Evolutionary conservation across 1,140 invertebrate species (phyloP), one percentile per base, ranked within the genome.

Genomic region (Dufourea novaeangliae): DNA sequence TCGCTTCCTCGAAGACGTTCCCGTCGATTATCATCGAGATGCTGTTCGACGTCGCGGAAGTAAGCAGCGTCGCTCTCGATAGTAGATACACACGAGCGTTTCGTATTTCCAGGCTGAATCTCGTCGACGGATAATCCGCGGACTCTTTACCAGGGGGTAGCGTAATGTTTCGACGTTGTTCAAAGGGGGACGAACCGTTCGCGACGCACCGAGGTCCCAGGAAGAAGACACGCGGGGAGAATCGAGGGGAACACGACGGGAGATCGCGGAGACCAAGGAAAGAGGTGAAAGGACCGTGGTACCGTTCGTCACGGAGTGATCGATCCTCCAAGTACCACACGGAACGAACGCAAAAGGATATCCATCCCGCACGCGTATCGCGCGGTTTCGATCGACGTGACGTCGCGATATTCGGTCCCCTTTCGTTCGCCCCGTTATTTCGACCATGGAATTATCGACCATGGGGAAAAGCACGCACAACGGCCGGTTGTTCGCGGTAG

Each of bases 51-150:
- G n/a, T n/a, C n/a, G n/a, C n/a, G n/a, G n/a, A n/a, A n/a, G n/a
- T n/a, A n/a, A n/a, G n/a, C n/a, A n/a, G n/a, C n/a, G n/a, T n/a
- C n/a, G n/a, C n/a, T n/a, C n/a, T n/a, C n/a, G n/a, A n/a, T n/a
- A n/a, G n/a, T n/a, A n/a, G n/a, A n/a, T n/a, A n/a, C n/a, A 22
- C 56, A 39, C 34, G 17, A 32, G 27, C 12, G 8, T 22, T 17
- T 41, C n/a, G 20, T 22, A n/a, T 63, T 63, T 63, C 11, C 22
- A 63, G 41, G n/a, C 32, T 37, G 57, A 72, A 63, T 63, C 70
- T 50, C 10, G 70, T 72, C 70, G 70, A 63, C 44, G 57, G 17
- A 62, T 62, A 62, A 46, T 61, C 56, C 62, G 34, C 34, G 52
- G 27, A 20, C 34, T 11, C 25, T 22, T 69, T n/a, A n/a, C n/a